Base-by-base conservation (phyloP, 2,888 invertebrate genomes). In the Cephonodes hylas region DNA sequence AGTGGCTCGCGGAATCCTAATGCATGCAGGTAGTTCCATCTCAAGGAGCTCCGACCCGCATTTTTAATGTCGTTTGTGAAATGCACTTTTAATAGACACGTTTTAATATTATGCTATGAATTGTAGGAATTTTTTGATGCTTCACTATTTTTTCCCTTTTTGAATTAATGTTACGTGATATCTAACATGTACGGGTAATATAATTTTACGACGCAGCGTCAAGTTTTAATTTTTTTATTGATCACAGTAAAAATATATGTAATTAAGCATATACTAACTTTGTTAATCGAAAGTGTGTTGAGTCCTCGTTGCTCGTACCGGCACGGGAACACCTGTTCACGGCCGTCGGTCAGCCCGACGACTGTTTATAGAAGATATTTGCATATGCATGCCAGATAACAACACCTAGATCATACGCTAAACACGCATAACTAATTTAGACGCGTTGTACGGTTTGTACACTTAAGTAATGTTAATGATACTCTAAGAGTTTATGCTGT, bases 1-100 rank as follows among this genome's bases (percentile, higher is more conserved):
- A 85, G 85, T 83, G 83, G 79, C 79, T 81, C 81, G 84, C 80
- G 83, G 88, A 87, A 83, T 88, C 82, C 88, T 89, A 88, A 90
- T 85, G 80, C 83, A 89, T 88, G 86, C 88, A 88, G 88, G 89
- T 86, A 88, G 80, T 71, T 63, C 66, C 72, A 68, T 65, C 71
- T 74, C 23, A 48, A 20, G 38, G 48, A 53, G 64, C 64, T n/a
- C 57, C 64, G 62, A 63, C 74, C 74, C 73, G 75, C 74, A 75
- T 75, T 75, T 71, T 73, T 77, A 71, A 72, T 73, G 67, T 69
- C 66, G 61, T 66, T 69, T 67, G 23, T 42, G 18, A 42, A 58
- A 58, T 31, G 22, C 2, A 8, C 53, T 53, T 53, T 53, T 53
- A 53, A 53, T 53, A 53, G 53, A 53, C 53, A 53, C 8, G 53